A percentile compares a stretch with the other conserved stretches of the same genome.
phyloP scores from a whole-genome alignment of 2,797 vertebrate species.

The Gallinago stenura region DNA sequence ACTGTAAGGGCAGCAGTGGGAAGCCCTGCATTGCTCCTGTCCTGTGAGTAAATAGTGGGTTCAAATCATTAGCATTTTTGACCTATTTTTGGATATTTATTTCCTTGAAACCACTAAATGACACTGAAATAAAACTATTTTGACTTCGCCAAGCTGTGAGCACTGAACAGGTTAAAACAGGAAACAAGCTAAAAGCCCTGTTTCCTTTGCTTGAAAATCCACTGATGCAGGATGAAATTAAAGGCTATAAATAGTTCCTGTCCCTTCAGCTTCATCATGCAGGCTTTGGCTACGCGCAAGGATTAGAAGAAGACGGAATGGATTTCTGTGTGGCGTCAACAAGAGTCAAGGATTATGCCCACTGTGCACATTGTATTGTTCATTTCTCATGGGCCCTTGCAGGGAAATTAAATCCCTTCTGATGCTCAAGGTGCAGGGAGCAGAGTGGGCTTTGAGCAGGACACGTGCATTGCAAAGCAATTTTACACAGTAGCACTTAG shows the following conservation, averaged over 20 bases:
- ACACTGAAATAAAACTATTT: slow-evolving; percentile 53
- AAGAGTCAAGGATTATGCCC: slow-evolving; percentile 79
- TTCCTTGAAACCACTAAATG: slow-evolving; percentile 3
- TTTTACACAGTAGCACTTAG: slow-evolving; percentile 39
- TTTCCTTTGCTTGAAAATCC: slow-evolving; percentile 74
- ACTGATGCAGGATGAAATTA: slow-evolving; percentile 78
- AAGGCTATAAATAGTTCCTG: slow-evolving; percentile 83
- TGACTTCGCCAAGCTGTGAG: slow-evolving; percentile 65
- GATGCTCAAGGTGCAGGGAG: slow-evolving; percentile 66
- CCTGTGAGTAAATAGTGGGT: background rate
- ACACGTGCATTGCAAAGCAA: slow-evolving; percentile 16
- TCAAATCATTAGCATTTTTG: rapidly evolving
- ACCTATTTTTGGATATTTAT: slow-evolving; percentile 35
- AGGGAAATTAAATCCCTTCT: slow-evolving; percentile 70
- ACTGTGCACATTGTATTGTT: slow-evolving; percentile 71
- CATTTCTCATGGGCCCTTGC: slow-evolving; percentile 62
- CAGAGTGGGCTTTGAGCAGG: slow-evolving; percentile 37
- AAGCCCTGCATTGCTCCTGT: background rate
- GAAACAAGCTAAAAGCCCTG: slow-evolving; percentile 68
- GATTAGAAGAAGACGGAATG: slow-evolving; percentile 81
- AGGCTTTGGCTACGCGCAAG: slow-evolving; percentile 74
- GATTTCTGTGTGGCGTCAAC: slow-evolving; percentile 83
- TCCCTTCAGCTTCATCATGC: slow-evolving; percentile 81
- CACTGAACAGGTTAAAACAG: slow-evolving; percentile 72
- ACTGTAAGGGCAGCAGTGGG: slow-evolving; percentile 35